Conservation (phyloP, 2,797 vertebrate genomes). For the Trachurus trachurus region DNA sequence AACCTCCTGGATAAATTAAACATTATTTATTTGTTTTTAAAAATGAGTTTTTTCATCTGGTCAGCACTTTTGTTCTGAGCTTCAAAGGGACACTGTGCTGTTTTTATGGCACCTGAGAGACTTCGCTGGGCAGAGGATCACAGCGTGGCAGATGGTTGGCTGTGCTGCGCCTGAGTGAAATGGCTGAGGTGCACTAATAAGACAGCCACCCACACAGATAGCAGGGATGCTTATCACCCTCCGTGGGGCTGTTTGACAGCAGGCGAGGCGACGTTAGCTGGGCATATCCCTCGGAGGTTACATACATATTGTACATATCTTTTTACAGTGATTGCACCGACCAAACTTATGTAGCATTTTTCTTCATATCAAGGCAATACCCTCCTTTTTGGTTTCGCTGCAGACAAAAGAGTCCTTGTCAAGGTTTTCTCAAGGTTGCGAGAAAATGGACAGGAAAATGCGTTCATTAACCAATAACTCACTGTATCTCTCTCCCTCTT, state of each 20-base stretch:
- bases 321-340: conserved; percentile 51
- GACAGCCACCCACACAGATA: conserved; percentile 93
- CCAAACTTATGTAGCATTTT: conserved; percentile 23
- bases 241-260: conserved; percentile 90
- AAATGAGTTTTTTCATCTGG: conserved; percentile 67
- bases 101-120: conserved; percentile 86
- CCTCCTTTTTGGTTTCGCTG: conserved; percentile 20
- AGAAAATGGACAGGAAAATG: conserved; percentile 77
- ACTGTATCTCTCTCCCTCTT: conserved; percentile 66
- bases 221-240: conserved; percentile 95
- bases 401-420: conserved; percentile 42
- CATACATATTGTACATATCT: conserved; percentile 66
- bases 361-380: not conserved
- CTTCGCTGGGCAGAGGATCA: conserved; percentile 86
- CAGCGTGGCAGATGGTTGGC: conserved; percentile 94
- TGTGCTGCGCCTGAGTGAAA: conserved; percentile 96
- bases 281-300: conserved; percentile 64
- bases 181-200: conserved; percentile 95
- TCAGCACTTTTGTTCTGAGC: conserved; percentile 85
- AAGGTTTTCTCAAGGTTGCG: conserved; percentile 74
- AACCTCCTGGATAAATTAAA: conserved; percentile 33
- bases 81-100: conserved; percentile 55
- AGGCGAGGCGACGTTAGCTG: conserved; percentile 78
- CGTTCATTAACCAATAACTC: conserved; percentile 75
- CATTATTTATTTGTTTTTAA: conserved; percentile 36